Evolutionary conservation across 2,888 invertebrate genomes (phyloP).

Genomic region (Patella depressa): DNA sequence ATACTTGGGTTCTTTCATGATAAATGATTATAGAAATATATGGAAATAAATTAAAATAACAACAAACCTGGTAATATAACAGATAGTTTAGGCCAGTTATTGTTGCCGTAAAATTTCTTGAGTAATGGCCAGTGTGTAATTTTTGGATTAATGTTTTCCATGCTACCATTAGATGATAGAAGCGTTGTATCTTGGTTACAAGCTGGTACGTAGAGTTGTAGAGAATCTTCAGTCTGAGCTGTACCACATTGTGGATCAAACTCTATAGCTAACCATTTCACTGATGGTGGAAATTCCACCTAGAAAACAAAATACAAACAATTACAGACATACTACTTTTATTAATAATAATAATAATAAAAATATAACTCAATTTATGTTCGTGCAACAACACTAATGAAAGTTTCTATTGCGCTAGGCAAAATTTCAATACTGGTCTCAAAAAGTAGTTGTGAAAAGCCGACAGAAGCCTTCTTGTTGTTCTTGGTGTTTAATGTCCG

Average conservation of each 20-base stretch:
- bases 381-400: no score
- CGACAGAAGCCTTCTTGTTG: no score
- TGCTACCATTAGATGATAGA: constrained; percentile 26
- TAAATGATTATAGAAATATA: no score
- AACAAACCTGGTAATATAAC: constrained; percentile 82
- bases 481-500: no score
- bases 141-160: constrained; percentile 49
- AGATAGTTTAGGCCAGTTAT: constrained; percentile 86
- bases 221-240: constrained; percentile 91
- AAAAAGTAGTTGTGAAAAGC: no score
- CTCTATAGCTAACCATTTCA: constrained; percentile 93
- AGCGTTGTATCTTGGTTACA: constrained; percentile 25
- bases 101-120: constrained; percentile 73
- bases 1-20: no score
- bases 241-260: constrained; percentile 94
- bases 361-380: no score
- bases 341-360: no score
- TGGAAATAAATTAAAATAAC: no score
- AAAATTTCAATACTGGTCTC: no score
- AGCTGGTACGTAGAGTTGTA: constrained; percentile 73
- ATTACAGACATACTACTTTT: not conserved
- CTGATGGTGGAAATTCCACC: constrained; percentile 88
- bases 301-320: constrained; percentile 28
- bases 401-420: no score
- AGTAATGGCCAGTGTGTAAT: constrained; percentile 70